phyloP scores from a whole-genome alignment of 2,888 invertebrate genomes.

The Phanerotoma sp. region DNA sequence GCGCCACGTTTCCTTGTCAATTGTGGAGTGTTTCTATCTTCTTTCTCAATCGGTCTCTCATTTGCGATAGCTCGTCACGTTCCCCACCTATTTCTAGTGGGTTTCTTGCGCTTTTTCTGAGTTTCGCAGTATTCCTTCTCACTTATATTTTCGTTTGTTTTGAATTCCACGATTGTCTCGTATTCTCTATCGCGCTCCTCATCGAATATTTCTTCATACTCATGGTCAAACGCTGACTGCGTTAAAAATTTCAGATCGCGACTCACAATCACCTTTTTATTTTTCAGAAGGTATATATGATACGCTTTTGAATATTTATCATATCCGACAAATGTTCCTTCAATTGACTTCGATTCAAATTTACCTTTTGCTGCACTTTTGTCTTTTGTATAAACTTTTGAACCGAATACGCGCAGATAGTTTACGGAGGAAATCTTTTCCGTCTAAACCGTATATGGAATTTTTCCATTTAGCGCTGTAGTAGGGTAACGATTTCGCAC shows the following conservation, averaged over 20 bases:
- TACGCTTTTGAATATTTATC: neutral
- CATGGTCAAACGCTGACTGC: conserved; percentile 42
- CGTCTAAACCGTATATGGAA: neutral
- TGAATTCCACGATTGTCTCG: no score
- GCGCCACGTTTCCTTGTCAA: neutral
- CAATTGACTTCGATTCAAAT: conserved; percentile 5
- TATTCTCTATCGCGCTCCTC: no score
- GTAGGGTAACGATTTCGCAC: conserved; percentile 18
- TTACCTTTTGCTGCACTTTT: conserved; percentile 18
- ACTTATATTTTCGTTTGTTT: no score
- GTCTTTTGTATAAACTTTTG: neutral
- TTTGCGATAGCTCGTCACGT: no score
- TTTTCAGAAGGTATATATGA: no score
- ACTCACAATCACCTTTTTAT: no score
- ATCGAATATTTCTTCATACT: no score
- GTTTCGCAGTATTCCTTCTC: no score
- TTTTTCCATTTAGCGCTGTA: neutral
- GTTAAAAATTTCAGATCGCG: neutral
- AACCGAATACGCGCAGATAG: conserved; percentile 8
- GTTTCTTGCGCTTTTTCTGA: no score
- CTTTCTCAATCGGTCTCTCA: no score
- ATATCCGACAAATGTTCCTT: conserved; percentile 17
- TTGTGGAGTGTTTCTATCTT: neutral
- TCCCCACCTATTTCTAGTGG: no score
- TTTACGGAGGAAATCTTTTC: neutral